A percentile compares a stretch with the other conserved stretches of the same genome.
phyloP scores from a whole-genome alignment of 2,113 vertebrate species.

The Chunga burmeisteri region DNA sequence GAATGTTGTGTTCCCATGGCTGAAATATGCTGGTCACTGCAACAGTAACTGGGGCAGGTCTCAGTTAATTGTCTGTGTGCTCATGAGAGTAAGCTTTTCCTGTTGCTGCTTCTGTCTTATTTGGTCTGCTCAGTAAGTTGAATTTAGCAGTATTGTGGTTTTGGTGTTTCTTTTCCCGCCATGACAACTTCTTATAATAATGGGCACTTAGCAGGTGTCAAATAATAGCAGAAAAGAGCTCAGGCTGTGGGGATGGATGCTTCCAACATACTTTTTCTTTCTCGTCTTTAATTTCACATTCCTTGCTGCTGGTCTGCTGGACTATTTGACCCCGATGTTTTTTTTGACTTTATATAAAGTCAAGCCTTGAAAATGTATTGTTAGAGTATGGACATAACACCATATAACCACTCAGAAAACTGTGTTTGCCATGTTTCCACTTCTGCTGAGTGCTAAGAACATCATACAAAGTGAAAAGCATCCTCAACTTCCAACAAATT shows the following conservation, averaged over 20 bases:
- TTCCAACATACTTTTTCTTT: background rate
- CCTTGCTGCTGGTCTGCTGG: background rate
- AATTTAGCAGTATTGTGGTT: background rate
- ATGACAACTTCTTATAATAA: background rate
- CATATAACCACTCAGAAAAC: background rate
- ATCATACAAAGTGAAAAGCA: background rate
- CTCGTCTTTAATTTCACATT: background rate
- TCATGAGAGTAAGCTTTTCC: background rate
- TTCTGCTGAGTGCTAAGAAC: background rate
- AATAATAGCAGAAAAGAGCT: background rate
- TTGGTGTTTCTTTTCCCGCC: background rate
- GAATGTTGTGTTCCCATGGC: rapidly evolving
- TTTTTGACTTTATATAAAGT: background rate
- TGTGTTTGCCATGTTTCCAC: background rate
- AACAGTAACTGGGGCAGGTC: background rate
- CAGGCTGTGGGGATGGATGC: background rate
- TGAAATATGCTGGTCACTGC: background rate
- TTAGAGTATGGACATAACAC: background rate
- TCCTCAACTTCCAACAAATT: background rate
- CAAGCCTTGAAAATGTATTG: background rate
- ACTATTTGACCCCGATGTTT: background rate
- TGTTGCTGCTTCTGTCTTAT: background rate
- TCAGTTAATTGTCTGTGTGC: background rate
- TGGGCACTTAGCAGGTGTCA: background rate
- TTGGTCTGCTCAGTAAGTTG: background rate